phyloP scores from a whole-genome alignment of 2,113 vertebrate species.

The Mellivora capensis region DNA sequence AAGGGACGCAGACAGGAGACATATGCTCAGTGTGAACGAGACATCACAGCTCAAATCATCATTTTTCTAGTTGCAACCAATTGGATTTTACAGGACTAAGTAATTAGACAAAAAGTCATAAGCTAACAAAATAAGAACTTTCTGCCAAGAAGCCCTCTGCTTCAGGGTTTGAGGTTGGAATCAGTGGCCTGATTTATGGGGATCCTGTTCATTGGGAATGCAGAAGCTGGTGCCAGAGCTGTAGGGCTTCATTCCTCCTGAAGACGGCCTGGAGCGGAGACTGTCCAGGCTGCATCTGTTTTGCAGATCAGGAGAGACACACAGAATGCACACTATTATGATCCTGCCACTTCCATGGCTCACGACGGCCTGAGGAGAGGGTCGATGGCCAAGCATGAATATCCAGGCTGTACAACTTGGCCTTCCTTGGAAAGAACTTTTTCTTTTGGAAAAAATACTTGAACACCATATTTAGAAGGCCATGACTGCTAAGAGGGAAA shows the following conservation, averaged over 20 bases:
- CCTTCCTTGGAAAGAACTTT: constrained; percentile 2
- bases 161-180: constrained; percentile 66
- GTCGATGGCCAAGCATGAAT: neutral
- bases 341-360: neutral
- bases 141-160: constrained; percentile 66
- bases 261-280: constrained; percentile 34
- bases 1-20: constrained; percentile 58
- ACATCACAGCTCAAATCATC: constrained; percentile 1
- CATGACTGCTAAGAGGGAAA: neutral
- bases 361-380: neutral
- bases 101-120: constrained; percentile 53
- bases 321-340: constrained; percentile 55
- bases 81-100: constrained; percentile 45
- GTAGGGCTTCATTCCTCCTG: neutral
- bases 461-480: neutral
- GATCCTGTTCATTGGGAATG: constrained; percentile 64
- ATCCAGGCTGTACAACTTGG: neutral
- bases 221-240: constrained; percentile 58
- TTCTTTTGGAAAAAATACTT: constrained; percentile 28
- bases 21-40: constrained; percentile 16
- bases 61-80: constrained; percentile 51
- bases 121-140: constrained; percentile 41
- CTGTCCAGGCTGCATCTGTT: constrained; percentile 62
- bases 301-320: constrained; percentile 68
- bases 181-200: constrained; percentile 64